These are phyloP conservation scores for Probosciger aterrimus DNA, from an alignment of 2,113 vertebrate genomes.

Conservation along the genomic window DNA sequence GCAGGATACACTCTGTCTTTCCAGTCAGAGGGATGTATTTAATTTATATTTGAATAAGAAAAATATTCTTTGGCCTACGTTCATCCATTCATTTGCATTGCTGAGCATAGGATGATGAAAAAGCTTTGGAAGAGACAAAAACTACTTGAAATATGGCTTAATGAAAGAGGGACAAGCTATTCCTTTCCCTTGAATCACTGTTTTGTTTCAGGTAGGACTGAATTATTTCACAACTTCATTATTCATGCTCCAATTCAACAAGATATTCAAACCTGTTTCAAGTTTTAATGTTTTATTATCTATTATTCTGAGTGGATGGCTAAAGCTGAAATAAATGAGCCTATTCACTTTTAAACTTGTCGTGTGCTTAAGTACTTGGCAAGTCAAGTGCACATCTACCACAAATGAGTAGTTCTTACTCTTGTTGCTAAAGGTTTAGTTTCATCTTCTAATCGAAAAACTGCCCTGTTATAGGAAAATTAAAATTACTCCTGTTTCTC, in stretches of 20 bases:
- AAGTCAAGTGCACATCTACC: neutral
- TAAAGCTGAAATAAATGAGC: slow-evolving; percentile 34
- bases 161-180: neutral
- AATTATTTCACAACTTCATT: slow-evolving; percentile 35
- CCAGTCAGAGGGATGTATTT: neutral
- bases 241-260: slow-evolving; percentile 3
- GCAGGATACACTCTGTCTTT: neutral
- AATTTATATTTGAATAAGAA: neutral
- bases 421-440: neutral
- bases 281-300: slow-evolving; percentile 48
- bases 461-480: neutral
- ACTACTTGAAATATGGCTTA: neutral
- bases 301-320: neutral
- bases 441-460: neutral
- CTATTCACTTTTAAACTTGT: neutral
- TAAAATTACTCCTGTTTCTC: neutral
- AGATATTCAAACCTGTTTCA: slow-evolving; percentile 10
- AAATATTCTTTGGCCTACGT: neutral
- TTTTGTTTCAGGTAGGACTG: slow-evolving; percentile 29
- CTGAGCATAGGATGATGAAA: neutral
- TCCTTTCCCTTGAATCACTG: neutral
- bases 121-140: neutral
- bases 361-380: neutral
- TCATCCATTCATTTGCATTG: neutral
- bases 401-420: neutral